Conservation (phyloP, 2,888 invertebrate genomes). For the Eilema griseolum region DNA sequence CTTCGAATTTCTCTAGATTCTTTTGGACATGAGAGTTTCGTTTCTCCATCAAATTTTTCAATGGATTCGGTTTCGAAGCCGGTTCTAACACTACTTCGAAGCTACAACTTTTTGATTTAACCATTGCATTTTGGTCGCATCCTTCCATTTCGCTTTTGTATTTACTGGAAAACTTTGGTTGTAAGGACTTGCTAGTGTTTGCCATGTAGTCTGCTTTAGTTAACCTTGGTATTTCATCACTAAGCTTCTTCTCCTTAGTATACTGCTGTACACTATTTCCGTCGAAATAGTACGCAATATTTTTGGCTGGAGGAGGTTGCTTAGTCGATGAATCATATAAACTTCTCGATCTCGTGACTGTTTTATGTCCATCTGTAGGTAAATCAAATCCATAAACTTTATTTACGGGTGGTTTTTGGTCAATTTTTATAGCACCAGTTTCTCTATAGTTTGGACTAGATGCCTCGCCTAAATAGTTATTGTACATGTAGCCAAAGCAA, state of each 20-base stretch:
- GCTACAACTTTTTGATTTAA: slow-evolving; percentile 84
- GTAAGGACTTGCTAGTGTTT: slow-evolving; percentile 79
- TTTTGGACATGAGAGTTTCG: slow-evolving; percentile 83
- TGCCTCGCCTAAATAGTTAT: slow-evolving; percentile 74
- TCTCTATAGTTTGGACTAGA: slow-evolving; percentile 68
- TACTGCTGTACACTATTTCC: slow-evolving; percentile 79
- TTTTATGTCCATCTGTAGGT: slow-evolving; percentile 74
- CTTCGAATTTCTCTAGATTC: slow-evolving; percentile 88
- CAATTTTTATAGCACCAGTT: slow-evolving; percentile 40
- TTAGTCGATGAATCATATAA: slow-evolving; percentile 77
- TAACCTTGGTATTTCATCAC: slow-evolving; percentile 88
- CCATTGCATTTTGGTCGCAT: slow-evolving; percentile 77
- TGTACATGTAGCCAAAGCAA: slow-evolving; percentile 86
- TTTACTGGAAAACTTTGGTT: slow-evolving; percentile 78
- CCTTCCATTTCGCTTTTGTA: slow-evolving; percentile 81
- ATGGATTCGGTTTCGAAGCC: slow-evolving; percentile 80
- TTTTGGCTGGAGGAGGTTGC: slow-evolving; percentile 76
- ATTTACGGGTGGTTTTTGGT: slow-evolving; percentile 64
- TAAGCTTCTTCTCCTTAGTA: slow-evolving; percentile 70
- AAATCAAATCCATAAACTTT: slow-evolving; percentile 80
- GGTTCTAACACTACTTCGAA: slow-evolving; percentile 85
- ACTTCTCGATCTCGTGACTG: slow-evolving; percentile 81
- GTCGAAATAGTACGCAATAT: slow-evolving; percentile 85
- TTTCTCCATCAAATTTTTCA: slow-evolving; percentile 82
- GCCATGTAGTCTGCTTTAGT: slow-evolving; percentile 86